Evolutionary conservation across 2,888 invertebrate genomes (phyloP).

Genomic region (Lycaena phlaeas): DNA sequence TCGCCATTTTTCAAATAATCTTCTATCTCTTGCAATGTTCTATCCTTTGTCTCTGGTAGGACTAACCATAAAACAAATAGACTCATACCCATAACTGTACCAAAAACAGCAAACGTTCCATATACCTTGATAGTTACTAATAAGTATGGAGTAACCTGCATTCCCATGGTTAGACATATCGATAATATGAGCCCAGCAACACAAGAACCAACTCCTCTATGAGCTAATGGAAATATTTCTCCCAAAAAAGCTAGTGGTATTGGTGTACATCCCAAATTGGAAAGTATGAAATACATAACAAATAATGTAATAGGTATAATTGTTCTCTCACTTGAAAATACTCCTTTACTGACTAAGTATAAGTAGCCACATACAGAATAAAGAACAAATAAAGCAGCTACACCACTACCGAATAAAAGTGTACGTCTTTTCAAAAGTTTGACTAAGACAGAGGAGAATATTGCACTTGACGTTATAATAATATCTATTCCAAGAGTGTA

Average conservation of each 20-base stretch:
- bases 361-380: conserved; percentile 31
- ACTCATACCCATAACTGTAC: conserved; percentile 24
- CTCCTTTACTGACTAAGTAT: conserved; percentile 25
- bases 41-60: conserved; percentile 32
- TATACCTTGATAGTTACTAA: conserved; percentile 31
- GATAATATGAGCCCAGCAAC: conserved; percentile 31
- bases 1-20: conserved; percentile 30
- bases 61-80: conserved; percentile 24
- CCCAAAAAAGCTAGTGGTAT: conserved; percentile 44
- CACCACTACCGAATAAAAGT: conserved; percentile 37
- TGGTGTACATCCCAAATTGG: conserved; percentile 44
- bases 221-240: conserved; percentile 43
- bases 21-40: conserved; percentile 31
- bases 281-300: conserved; percentile 34
- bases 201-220: conserved; percentile 35
- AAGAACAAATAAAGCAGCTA: conserved; percentile 28
- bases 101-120: conserved; percentile 43
- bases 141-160: conserved; percentile 37
- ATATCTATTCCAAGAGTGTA: conserved; percentile 38
- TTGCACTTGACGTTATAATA: conserved; percentile 33
- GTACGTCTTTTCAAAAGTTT: conserved; percentile 36
- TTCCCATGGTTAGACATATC: conserved; percentile 26
- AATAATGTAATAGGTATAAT: conserved; percentile 36
- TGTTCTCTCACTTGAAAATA: conserved; percentile 26
- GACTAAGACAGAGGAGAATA: conserved; percentile 35